Percentiles rank a stretch among this genome's conserved stretches.
phyloP scores from a whole-genome alignment of 2,797 vertebrate genomes.

The Okamejei kenojei region DNA sequence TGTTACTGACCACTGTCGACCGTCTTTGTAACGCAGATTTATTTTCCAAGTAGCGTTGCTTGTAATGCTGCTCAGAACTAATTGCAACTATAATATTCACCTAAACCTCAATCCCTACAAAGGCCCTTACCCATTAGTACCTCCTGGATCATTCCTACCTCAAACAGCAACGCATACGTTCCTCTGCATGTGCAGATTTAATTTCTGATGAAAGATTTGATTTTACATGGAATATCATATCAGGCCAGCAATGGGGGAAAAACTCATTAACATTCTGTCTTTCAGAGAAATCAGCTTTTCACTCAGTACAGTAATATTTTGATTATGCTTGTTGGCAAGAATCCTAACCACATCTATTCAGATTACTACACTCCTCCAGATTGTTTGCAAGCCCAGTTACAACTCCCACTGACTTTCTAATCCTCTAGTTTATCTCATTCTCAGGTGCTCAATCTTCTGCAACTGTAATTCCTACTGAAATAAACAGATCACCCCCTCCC shows the following conservation, averaged over 20 bases:
- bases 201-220: background rate
- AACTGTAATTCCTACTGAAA: slow-evolving; percentile 6
- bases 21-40: background rate
- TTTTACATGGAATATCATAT: background rate
- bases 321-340: slow-evolving; percentile 20
- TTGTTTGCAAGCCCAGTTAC: slow-evolving; percentile 30
- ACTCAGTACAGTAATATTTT: slow-evolving; percentile 23
- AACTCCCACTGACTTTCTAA: slow-evolving; percentile 35
- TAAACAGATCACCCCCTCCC: background rate
- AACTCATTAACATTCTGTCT: slow-evolving; percentile 21
- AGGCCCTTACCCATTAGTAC: too few relatives aligned
- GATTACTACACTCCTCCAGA: slow-evolving; percentile 33
- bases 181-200: background rate
- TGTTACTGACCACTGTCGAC: too few relatives aligned
- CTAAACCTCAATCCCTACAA: background rate
- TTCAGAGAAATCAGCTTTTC: background rate
- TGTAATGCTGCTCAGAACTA: background rate
- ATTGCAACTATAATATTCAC: background rate
- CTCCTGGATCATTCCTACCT: background rate
- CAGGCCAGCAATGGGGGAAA: background rate
- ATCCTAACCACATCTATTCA: slow-evolving; percentile 28
- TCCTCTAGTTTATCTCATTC: slow-evolving; percentile 32
- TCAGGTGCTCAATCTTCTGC: slow-evolving; percentile 10
- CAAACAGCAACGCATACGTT: too few relatives aligned
- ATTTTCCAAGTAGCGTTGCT: too few relatives aligned